Conservation (phyloP, 1,140 invertebrate species). For the Oryctes rhinoceros region DNA sequence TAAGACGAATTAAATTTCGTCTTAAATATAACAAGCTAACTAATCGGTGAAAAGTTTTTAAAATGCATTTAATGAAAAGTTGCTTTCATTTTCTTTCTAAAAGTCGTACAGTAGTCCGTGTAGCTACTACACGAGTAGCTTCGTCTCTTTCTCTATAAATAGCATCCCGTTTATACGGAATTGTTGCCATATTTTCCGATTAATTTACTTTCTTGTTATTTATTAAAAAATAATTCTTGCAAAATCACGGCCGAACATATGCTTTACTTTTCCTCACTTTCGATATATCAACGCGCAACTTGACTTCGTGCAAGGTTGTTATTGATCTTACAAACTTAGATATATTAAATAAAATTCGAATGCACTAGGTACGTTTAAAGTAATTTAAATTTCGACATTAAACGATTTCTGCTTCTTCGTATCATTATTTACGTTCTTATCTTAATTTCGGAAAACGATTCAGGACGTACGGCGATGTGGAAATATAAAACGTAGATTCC, state of each 20-base stretch:
- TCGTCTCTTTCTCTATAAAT: slow-evolving; percentile 23
- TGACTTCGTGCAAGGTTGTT: slow-evolving; percentile 43
- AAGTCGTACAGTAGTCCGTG: neutral
- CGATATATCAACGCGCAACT: slow-evolving; percentile 42
- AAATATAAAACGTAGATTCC: neutral
- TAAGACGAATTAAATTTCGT: neutral
- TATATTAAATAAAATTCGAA: slow-evolving; percentile 41
- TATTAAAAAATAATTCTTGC: neutral
- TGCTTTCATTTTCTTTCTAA: neutral
- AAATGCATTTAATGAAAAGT: neutral
- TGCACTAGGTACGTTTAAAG: neutral
- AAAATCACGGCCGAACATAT: neutral
- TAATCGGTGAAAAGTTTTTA: neutral
- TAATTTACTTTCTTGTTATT: neutral
- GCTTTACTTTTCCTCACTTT: neutral
- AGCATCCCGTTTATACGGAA: neutral
- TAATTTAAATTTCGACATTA: neutral
- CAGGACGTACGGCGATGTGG: too few species aligned
- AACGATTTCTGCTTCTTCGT: neutral
- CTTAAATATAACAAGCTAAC: too few species aligned
- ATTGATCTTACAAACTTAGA: slow-evolving; percentile 45
- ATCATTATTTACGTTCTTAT: too few species aligned
- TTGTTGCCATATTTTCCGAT: neutral
- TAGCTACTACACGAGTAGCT: neutral
- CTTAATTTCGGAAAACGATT: too few species aligned